phyloP scores from a whole-genome alignment of 23 tunicate species.

The Styela clava region DNA sequence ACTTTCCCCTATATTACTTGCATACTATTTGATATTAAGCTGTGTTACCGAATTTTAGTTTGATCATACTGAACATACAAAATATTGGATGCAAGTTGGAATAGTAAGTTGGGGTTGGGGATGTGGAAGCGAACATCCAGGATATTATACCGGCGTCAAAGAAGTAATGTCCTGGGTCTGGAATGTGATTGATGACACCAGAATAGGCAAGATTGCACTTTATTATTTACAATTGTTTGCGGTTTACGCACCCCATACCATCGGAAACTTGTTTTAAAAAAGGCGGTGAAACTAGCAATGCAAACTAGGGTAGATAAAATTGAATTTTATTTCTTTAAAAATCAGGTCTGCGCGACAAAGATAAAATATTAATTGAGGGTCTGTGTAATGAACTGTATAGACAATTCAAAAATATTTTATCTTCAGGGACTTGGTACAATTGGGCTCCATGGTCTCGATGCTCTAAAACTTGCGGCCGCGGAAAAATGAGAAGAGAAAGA shows the following conservation, averaged over 20 bases:
- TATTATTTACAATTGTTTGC: too few species aligned
- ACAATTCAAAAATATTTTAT: too few species aligned
- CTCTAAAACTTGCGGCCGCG: slow-evolving; percentile 10
- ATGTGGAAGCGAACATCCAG: slow-evolving; percentile 26
- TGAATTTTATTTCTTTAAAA: too few species aligned
- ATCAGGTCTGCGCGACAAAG: too few species aligned
- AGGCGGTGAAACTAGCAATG: too few species aligned
- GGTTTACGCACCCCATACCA: too few species aligned
- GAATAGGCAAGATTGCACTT: slow-evolving; percentile 17
- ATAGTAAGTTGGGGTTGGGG: slow-evolving; percentile 36
- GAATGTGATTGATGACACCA: slow-evolving; percentile 13
- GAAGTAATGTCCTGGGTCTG: slow-evolving; percentile 17
- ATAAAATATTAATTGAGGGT: too few species aligned
- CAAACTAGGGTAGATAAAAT: too few species aligned
- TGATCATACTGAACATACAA: background rate
- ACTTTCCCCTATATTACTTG: too few species aligned
- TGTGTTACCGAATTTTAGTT: background rate
- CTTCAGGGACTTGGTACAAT: slow-evolving; percentile 15
- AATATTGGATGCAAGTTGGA: slow-evolving; percentile 23
- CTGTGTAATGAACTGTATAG: too few species aligned
- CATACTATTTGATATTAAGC: too few species aligned
- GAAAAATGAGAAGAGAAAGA: background rate
- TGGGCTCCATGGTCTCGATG: slow-evolving; percentile 17
- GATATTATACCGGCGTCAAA: slow-evolving; percentile 18
- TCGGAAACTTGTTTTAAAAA: too few species aligned